These are phyloP conservation scores for Lepus timidus DNA, from an alignment of 2,113 vertebrate genomes.

Conservation along the genomic window DNA sequence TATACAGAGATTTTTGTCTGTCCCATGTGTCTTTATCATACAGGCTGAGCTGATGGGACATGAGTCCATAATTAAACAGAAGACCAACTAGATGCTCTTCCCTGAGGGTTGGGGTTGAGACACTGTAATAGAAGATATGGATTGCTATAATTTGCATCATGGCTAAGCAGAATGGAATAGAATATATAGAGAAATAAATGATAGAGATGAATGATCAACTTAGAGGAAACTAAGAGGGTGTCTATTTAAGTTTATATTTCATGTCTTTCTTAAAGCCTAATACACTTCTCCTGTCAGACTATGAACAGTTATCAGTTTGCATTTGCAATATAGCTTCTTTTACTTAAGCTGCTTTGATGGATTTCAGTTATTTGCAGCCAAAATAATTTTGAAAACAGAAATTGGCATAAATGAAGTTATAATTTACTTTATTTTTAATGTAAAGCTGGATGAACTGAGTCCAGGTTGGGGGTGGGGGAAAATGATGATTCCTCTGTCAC, in stretches of 20 bases:
- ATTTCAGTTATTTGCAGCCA: background rate
- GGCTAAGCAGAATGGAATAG: background rate
- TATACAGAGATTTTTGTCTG: background rate
- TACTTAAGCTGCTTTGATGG: background rate
- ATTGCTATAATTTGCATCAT: background rate
- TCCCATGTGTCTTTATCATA: background rate
- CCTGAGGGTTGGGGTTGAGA: background rate
- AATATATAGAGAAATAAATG: background rate
- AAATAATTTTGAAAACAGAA: background rate
- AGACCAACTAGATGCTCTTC: background rate
- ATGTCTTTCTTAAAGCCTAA: background rate
- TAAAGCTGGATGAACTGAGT: background rate
- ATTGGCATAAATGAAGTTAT: conserved; percentile 14
- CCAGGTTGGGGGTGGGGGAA: background rate
- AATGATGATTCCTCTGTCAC: background rate
- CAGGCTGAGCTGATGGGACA: background rate
- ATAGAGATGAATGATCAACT: background rate
- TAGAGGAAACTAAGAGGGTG: background rate
- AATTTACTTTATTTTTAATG: background rate
- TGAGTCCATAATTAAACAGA: background rate
- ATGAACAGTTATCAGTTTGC: background rate
- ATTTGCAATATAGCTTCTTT: background rate
- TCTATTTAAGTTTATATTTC: background rate
- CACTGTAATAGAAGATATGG: background rate
- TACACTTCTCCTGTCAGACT: background rate